Evolutionary conservation across 2,113 vertebrate genomes (phyloP).

Genomic region (Sciurus niger): DNA sequence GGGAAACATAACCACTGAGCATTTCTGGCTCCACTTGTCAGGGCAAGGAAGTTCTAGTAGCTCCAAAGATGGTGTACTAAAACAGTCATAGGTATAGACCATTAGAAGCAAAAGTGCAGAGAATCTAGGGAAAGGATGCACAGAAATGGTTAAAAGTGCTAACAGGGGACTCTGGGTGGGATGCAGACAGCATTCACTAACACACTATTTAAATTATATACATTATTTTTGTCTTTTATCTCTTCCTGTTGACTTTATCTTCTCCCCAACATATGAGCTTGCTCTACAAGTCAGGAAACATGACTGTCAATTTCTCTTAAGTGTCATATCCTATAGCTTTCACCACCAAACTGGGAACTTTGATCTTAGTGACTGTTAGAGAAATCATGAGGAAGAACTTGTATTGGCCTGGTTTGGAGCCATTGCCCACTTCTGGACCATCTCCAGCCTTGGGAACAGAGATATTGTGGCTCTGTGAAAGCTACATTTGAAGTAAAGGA

Average conservation of each 20-base stretch:
- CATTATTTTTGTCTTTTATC: not conserved
- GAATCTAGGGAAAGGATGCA: not conserved
- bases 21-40: not conserved
- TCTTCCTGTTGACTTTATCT: not conserved
- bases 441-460: not conserved
- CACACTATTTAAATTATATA: not conserved
- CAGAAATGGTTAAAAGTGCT: constrained; percentile 15
- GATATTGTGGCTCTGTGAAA: not conserved
- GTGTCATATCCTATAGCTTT: not conserved
- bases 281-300: not conserved
- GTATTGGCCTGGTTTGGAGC: not conserved
- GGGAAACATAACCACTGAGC: not conserved
- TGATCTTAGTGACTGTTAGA: not conserved
- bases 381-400: constrained; percentile 40
- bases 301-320: not conserved
- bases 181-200: not conserved
- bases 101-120: not conserved
- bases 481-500: constrained; percentile 2
- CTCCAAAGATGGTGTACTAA: not conserved
- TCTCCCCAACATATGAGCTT: not conserved
- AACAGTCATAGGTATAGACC: not conserved
- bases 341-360: not conserved
- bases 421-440: not conserved
- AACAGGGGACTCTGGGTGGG: not conserved
- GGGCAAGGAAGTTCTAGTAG: not conserved